These are phyloP conservation scores for Brachionus manjavacas DNA, from an alignment of 1,140 invertebrate genomes.

Conservation along the genomic window DNA sequence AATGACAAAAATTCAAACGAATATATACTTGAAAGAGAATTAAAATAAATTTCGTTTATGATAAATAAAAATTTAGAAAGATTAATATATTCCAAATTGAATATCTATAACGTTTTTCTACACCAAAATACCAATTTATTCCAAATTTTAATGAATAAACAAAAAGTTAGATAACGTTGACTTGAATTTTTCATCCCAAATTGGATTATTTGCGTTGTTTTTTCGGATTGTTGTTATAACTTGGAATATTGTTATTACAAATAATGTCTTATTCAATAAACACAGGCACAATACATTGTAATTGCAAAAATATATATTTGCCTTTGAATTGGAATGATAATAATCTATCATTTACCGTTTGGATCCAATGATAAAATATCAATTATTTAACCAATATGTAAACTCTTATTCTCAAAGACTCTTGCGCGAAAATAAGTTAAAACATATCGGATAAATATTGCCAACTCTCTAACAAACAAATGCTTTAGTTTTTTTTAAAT, in stretches of 20 bases:
- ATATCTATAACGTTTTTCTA: not conserved
- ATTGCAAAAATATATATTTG: constrained; percentile 36
- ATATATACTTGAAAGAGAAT: not conserved
- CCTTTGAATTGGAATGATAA: constrained; percentile 5
- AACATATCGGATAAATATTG: not conserved
- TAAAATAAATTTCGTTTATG: not conserved
- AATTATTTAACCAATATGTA: constrained; percentile 28
- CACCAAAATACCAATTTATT: not conserved
- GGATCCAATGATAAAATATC: constrained; percentile 8
- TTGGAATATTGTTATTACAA: not conserved
- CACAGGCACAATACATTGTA: constrained; percentile 16
- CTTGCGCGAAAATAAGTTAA: not conserved
- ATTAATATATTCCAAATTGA: not conserved
- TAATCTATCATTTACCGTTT: constrained; percentile 44
- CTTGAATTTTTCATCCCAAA: not conserved
- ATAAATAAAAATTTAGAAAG: not conserved
- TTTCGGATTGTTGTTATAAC: not conserved
- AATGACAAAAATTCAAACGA: not conserved
- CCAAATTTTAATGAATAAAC: not conserved
- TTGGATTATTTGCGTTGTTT: constrained; percentile 3
- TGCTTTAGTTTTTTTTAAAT: not conserved
- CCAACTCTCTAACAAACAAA: not conserved
- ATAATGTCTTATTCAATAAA: not conserved
- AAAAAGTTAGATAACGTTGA: constrained; percentile 4
- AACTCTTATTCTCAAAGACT: not conserved